phyloP scores from a whole-genome alignment of 2,797 vertebrate genomes.

The Sibirionetta formosa region DNA sequence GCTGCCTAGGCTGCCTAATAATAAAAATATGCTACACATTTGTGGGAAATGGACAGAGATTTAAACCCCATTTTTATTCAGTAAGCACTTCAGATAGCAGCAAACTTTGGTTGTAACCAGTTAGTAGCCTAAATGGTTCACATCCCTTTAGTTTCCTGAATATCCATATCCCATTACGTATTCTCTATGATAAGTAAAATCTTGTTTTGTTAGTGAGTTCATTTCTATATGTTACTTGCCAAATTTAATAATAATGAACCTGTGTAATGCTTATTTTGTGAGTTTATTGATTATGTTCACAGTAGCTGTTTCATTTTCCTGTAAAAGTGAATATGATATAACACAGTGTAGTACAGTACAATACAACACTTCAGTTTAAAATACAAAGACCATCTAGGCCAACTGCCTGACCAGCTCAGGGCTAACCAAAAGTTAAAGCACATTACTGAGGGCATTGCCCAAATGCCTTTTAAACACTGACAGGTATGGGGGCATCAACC shows the following conservation, averaged over 20 bases:
- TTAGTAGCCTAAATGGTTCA: background rate
- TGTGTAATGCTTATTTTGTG: background rate
- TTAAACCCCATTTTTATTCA: background rate
- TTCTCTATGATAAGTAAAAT: background rate
- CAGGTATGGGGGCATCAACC: no score
- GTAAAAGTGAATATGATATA: background rate
- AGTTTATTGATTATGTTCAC: background rate
- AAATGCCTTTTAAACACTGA: background rate
- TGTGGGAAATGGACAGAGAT: background rate
- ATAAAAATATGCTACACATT: background rate
- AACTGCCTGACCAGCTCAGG: background rate
- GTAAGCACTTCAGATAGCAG: background rate
- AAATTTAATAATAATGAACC: background rate
- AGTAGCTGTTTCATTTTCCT: background rate
- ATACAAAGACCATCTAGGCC: background rate
- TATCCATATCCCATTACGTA: background rate
- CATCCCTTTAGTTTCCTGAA: background rate
- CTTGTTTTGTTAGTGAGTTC: background rate
- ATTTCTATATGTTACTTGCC: background rate
- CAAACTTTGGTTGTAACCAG: background rate
- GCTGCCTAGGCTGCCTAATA: background rate
- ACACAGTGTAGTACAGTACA: background rate
- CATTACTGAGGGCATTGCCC: no score
- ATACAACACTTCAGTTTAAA: background rate
- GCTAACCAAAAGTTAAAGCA: background rate